Percentiles rank a stretch among this genome's conserved stretches.
These are phyloP conservation scores for Hyperoplus lanceolatus DNA, from an alignment of 2,797 vertebrate species.

Conservation along the genomic window DNA sequence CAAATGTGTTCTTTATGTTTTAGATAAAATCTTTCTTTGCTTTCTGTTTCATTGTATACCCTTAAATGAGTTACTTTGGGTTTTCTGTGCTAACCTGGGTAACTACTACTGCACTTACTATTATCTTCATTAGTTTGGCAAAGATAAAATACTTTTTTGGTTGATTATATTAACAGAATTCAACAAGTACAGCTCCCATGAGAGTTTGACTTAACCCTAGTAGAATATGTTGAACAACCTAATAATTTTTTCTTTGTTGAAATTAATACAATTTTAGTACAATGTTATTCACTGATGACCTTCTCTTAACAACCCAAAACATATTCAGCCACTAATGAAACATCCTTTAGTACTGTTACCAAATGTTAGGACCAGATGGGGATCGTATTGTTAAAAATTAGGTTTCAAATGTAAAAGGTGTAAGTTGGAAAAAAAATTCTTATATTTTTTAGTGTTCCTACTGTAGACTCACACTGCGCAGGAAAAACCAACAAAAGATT, in stretches of 20 bases:
- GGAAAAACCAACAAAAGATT: not conserved
- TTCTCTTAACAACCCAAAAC: not conserved
- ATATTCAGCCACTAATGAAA: not conserved
- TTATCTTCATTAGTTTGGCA: not conserved
- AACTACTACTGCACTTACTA: not conserved
- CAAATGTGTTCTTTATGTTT: not conserved
- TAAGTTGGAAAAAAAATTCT: not conserved
- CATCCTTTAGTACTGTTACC: no score
- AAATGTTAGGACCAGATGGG: no score
- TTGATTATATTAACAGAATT: not conserved
- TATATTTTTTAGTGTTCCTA: not conserved
- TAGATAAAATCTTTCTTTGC: not conserved
- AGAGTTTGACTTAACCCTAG: not conserved
- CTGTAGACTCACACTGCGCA: not conserved
- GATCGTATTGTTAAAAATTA: no score
- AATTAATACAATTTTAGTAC: not conserved
- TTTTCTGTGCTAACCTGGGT: not conserved
- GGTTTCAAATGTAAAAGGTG: no score
- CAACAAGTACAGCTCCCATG: not conserved
- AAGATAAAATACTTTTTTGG: no score
- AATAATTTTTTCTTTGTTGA: no score
- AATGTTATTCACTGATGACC: not conserved
- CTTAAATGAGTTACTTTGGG: not conserved
- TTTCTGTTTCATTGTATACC: not conserved
- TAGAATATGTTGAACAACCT: not conserved